Base-by-base conservation (phyloP, 35 echinoderm and acorn worm genomes). In the Anneissia japonica region DNA sequence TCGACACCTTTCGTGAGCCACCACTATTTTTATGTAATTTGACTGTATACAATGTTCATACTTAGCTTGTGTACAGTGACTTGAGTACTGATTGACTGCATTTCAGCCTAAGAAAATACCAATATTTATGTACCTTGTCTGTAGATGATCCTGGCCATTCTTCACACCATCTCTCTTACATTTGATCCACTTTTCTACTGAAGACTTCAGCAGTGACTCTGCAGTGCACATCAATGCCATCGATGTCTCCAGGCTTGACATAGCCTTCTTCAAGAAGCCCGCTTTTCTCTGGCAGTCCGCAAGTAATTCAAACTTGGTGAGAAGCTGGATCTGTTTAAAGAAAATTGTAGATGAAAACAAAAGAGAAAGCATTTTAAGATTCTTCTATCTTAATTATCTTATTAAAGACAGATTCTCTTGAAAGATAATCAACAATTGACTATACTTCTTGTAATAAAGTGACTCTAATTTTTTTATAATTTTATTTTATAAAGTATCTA, bases 121-220 rank as follows among this genome's bases (percentile, higher is more conserved):
- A n/a, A n/a, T n/a, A n/a, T n/a, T n/a, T n/a, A n/a, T n/a, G 51
- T 76, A 97, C 94, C 88, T 97, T 79, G 83, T 90, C 39, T 85
- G 82, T 4, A 97, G 74, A 31, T 93, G 80, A 26, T 92, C 89
- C 38, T 89, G 88, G 23, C 83, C 74, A 83, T 76, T 73, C 36
- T 93, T 97, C 38, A 88, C 79, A 29, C 85, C 78, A 43, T 97
- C 94, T 34, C 91, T 81, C 80, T 97, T 97, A 34, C 88, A 84
- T 37, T 97, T 97, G 23, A 89, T 84, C 91, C 91, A 97, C 13
- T 85, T 40, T 79, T 97, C 94, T 35, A 92, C 79, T 29, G 82
- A 46, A 33, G 79, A 92, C 32, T 29, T 84, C 32, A 84, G 33
- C n/a, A 90, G 73, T 35, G 90, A 75, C 28, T 55, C 72, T 38